Evolutionary conservation across 2,888 invertebrate species (phyloP).

Genomic region (Andrena haemorrhoa): DNA sequence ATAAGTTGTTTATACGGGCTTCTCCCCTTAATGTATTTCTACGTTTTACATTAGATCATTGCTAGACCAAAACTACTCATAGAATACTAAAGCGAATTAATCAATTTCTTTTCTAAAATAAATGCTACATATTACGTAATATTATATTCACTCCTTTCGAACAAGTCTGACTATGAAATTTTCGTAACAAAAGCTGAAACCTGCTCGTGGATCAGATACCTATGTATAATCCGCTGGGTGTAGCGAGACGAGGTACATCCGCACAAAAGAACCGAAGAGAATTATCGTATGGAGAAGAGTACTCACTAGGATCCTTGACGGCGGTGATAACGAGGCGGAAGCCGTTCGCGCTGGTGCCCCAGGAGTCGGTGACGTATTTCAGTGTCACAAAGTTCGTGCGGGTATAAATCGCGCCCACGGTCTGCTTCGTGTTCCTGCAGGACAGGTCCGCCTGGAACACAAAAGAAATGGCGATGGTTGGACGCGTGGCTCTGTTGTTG

Average conservation of each 20-base stretch:
- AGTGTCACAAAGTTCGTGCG: slow-evolving; percentile 97
- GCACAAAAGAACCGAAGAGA: slow-evolving; percentile 20
- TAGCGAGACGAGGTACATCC: slow-evolving; percentile 3
- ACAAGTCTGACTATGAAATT: too few relatives aligned
- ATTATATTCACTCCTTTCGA: too few relatives aligned
- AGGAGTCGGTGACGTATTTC: slow-evolving; percentile 96
- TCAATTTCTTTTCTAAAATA: too few relatives aligned
- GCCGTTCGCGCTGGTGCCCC: slow-evolving; percentile 96
- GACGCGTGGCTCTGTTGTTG: slow-evolving; percentile 18
- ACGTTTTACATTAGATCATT: too few relatives aligned
- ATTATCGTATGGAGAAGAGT: slow-evolving; percentile 64
- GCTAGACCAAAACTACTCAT: too few relatives aligned
- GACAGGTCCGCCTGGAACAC: slow-evolving; percentile 93
- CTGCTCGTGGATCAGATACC: not conserved
- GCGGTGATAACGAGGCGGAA: slow-evolving; percentile 97
- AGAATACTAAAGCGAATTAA: too few relatives aligned
- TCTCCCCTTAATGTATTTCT: too few relatives aligned
- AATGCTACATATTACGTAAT: too few relatives aligned
- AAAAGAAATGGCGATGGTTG: slow-evolving; percentile 64
- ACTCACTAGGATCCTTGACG: slow-evolving; percentile 97
- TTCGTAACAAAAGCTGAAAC: not conserved
- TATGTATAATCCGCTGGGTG: not conserved
- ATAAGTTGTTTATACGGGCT: too few relatives aligned
- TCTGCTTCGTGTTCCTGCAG: slow-evolving; percentile 95
- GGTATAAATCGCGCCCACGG: slow-evolving; percentile 95